phyloP scores from a whole-genome alignment of 2,888 invertebrate genomes.

The Ethmia dodecea region DNA sequence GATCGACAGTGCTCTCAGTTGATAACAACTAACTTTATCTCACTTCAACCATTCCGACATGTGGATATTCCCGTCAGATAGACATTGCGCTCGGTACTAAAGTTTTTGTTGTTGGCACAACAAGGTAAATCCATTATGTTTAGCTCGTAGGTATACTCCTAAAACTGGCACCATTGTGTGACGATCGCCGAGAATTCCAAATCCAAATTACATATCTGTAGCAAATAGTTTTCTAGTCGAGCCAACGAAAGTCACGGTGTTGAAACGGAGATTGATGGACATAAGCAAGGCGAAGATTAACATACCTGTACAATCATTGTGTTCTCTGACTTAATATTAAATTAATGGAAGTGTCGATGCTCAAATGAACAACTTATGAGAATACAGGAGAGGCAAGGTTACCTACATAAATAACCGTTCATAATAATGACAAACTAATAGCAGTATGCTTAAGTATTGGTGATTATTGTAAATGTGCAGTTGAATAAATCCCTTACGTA shows the following conservation, averaged over 20 bases:
- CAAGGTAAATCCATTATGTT: constrained; percentile 69
- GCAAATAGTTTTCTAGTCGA: no score
- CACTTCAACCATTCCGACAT: constrained; percentile 39
- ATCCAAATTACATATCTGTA: constrained; percentile 17
- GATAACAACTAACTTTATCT: constrained; percentile 49
- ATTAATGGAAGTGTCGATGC: constrained; percentile 4
- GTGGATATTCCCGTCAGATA: constrained; percentile 38
- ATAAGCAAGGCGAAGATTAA: no score
- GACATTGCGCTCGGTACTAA: constrained; percentile 38
- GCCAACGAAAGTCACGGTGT: no score
- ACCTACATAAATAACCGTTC: constrained; percentile 1
- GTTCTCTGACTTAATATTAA: constrained; percentile 1
- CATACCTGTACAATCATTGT: no score
- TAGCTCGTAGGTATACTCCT: constrained; percentile 56
- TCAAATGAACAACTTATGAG: constrained; percentile 6
- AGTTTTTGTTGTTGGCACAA: constrained; percentile 48
- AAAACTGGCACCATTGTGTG: constrained; percentile 52
- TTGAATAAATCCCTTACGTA: no score
- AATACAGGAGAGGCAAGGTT: constrained; percentile 8
- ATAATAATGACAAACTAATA: constrained; percentile 8
- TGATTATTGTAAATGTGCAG: background rate
- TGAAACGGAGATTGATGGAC: no score
- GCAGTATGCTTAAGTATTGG: constrained; percentile 2
- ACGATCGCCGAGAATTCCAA: constrained; percentile 13
- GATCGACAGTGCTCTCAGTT: constrained; percentile 54